Evolutionary conservation across 2,797 vertebrate species (phyloP).

Genomic region (Eospalax fontanierii): DNA sequence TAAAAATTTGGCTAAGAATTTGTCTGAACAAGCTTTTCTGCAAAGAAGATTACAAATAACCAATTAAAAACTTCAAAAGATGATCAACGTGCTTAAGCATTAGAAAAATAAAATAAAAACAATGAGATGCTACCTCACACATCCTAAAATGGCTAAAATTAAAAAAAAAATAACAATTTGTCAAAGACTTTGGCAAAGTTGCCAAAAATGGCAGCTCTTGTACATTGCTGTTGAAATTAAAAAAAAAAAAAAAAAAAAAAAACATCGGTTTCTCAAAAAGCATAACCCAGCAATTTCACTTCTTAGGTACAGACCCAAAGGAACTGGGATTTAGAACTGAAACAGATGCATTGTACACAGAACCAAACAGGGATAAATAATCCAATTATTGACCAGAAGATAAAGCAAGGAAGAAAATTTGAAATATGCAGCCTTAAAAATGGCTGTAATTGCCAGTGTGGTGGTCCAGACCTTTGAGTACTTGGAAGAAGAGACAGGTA

Average conservation of each 20-base stretch:
- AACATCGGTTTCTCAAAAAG: background rate
- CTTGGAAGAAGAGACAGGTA: too few relatives aligned
- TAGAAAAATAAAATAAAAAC: constrained; percentile 13
- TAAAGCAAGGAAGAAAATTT: background rate
- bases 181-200: background rate
- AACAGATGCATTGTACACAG: background rate
- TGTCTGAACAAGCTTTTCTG: background rate
- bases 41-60: background rate
- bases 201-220: background rate
- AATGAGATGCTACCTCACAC: background rate
- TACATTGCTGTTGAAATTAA: background rate
- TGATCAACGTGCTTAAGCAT: background rate
- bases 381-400: background rate
- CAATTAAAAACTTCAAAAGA: constrained; percentile 18
- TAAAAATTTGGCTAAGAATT: background rate
- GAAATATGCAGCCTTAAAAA: background rate
- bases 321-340: background rate
- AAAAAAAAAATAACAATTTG: background rate
- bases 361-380: background rate
- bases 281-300: background rate
- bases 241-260: background rate
- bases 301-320: background rate
- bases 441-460: background rate
- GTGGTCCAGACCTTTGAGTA: too few relatives aligned
- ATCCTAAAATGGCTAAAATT: background rate